Percentiles rank a stretch among this genome's conserved stretches.
Conservation (phyloP, 2,888 invertebrate species). For the Drosophila colorata region DNA sequence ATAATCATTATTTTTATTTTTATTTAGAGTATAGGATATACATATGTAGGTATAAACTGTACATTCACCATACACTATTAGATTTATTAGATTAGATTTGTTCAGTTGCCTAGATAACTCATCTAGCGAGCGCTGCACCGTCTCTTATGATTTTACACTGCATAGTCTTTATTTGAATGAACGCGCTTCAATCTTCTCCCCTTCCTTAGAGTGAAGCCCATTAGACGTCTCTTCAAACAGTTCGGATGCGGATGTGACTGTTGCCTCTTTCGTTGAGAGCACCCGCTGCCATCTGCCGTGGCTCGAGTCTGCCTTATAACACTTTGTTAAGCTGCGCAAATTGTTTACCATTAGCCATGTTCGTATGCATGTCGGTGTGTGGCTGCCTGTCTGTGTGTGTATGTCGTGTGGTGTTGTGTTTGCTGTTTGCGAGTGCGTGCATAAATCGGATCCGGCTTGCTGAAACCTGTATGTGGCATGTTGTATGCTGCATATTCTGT, state of each 20-base stretch:
- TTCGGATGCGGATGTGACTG: not conserved
- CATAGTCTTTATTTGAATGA: not conserved
- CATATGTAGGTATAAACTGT: too few species aligned
- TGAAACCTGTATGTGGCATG: slow-evolving; percentile 1
- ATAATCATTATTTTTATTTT: too few species aligned
- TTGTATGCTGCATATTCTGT: slow-evolving; percentile 33
- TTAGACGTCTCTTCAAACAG: not conserved
- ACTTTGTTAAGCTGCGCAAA: slow-evolving; percentile 3
- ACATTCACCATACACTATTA: too few species aligned
- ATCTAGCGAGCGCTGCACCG: too few species aligned
- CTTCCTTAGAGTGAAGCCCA: not conserved
- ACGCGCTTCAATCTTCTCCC: not conserved
- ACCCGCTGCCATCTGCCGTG: not conserved
- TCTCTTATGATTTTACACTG: not conserved
- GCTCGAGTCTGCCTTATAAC: not conserved
- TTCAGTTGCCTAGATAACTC: too few species aligned
- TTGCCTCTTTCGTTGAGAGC: too few species aligned
- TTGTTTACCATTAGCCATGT: not conserved
- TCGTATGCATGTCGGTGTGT: slow-evolving; percentile 1
- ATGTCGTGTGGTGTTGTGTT: not conserved
- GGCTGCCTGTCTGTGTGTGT: slow-evolving; percentile 10
- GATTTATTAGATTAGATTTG: too few species aligned
- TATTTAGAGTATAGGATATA: too few species aligned
- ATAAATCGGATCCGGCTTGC: slow-evolving; percentile 25
- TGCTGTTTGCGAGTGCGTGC: slow-evolving; percentile 8